Base-by-base conservation (phyloP, 1,140 invertebrate genomes). In the Aricia agestis region DNA sequence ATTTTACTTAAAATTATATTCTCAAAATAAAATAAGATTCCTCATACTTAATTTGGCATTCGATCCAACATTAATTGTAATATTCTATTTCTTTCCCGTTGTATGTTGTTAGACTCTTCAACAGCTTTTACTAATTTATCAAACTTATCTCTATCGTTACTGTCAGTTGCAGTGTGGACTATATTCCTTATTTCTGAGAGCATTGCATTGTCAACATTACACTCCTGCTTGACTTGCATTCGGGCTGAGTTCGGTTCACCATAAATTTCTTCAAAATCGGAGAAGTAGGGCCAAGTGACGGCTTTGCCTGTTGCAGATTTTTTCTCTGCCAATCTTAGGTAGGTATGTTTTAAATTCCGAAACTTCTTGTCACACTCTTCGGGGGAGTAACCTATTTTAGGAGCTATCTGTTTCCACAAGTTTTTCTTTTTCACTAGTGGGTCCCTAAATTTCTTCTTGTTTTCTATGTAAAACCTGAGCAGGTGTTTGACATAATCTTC, bases 291-390 rank as follows among this genome's bases (percentile, higher is more conserved):
- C 89, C 89, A 91, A 18, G 76, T 82, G 63, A 76, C 83, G 11
- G 70, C 73, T 72, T 84, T 85, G 1, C 84, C 87, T 67, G 82
- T 82, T 25, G 78, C 74, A 66, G 71, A 75, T 59, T 82, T 84
- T 67, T 79, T 87, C 19, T 88, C 85, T 52, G 75, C 74, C n/a
- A 91, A 69, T 71, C 89, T 81, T 10, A 88, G 76, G 63, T 88
- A 91, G 1, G 89, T 91, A 69, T 90, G 87, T 73, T 91, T 91
- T 25, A 91, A 76, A 67, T 91, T 91, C 68, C 89, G 77, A 74
- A 89, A 91, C 65, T 91, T 91, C 71, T 84, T 86, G 71, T 90
- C 86, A 76, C 89, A 91, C 69, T 86, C 86, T 67, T 86, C 89
- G 18, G 82, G 66, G 18, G 83, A 74, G 25, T 89, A 72, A 0